These are phyloP conservation scores for Sarcophaga peregrina DNA, from an alignment of 1,140 invertebrate species.

Conservation along the genomic window DNA sequence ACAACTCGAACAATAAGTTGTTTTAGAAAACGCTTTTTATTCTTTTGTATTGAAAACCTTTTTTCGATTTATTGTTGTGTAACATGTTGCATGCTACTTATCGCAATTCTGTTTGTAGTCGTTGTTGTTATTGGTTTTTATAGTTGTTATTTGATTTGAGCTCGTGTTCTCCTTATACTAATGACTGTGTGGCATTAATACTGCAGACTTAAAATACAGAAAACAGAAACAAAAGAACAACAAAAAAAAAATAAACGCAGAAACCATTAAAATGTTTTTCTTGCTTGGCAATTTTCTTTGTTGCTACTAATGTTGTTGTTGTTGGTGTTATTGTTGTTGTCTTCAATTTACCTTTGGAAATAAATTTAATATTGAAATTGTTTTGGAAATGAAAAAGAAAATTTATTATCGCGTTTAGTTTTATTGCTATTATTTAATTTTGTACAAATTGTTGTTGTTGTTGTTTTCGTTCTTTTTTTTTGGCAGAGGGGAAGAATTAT, in stretches of 20 bases:
- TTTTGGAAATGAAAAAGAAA: constrained; percentile 22
- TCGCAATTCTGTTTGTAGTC: constrained; percentile 22
- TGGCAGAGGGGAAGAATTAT: too few species aligned
- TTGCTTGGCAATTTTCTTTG: neutral
- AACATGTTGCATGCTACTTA: constrained; percentile 25
- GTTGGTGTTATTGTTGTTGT: neutral
- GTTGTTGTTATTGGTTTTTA: constrained; percentile 19
- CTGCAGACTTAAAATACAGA: neutral
- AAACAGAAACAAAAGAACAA: neutral
- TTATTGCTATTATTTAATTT: constrained; percentile 37
- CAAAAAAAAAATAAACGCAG: too few species aligned
- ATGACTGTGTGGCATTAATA: neutral
- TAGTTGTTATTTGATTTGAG: neutral
- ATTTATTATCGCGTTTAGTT: constrained; percentile 21
- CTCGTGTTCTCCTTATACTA: constrained; percentile 8
- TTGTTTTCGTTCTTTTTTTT: too few species aligned
- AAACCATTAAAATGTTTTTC: constrained; percentile 14
- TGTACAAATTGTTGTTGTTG: constrained; percentile 25
- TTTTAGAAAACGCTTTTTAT: constrained; percentile 23
- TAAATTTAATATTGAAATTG: constrained; percentile 32
- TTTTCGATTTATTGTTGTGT: constrained; percentile 7
- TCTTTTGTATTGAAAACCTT: constrained; percentile 20
- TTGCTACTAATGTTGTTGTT: neutral
- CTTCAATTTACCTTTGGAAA: neutral
- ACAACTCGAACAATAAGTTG: constrained; percentile 16